Base-by-base conservation (phyloP, 2,113 vertebrate genomes). In the Electrona antarctica region DNA sequence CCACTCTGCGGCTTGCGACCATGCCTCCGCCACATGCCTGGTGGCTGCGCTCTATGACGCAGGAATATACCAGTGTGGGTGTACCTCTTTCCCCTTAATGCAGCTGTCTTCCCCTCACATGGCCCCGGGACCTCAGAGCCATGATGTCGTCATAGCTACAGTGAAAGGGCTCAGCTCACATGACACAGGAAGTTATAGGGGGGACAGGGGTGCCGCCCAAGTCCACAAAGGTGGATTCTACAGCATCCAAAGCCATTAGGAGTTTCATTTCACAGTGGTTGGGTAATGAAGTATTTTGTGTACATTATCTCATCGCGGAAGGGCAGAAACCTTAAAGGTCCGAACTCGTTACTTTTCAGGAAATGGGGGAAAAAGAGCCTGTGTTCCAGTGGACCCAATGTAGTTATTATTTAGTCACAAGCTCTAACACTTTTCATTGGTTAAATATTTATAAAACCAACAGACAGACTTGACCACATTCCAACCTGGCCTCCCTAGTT, bases 21-120 rank as follows among this genome's bases (percentile, higher is more conserved):
- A 63, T 69, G 56, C 59, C 64, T 63, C 67, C 8, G 75, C 64
- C 58, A 52, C 80, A 83, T 41, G 67, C 73, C 71, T 80, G 3
- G 66, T 76, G 80, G 83, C 85, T 63, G 66, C 71, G 64, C 72
- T 76, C 71, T 15, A 46, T 88, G 87, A 87, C 67, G 78, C 85
- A 82, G 83, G 82, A 78, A 62, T 73, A 74, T 62, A 66, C 76
- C 79, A 75, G 85, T 78, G 76, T 41, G 79, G 71, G 79, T 80
- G 81, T 79, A 87, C 85, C 85, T 84, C 87, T 89, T 88, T 82
- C 82, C 76, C 83, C 83, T 85, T 73, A 89, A 85, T 85, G 84
- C 79, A 84, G 84, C 81, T 76, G 85, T 67, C 56, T 80, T 71
- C 70, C 74, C 28, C 77, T 81, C 57, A 28, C 60, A 62, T 60